Evolutionary conservation across 1,140 invertebrate genomes (phyloP), one percentile per base, ranked within the genome.

Genomic region (Musca vetustissima): DNA sequence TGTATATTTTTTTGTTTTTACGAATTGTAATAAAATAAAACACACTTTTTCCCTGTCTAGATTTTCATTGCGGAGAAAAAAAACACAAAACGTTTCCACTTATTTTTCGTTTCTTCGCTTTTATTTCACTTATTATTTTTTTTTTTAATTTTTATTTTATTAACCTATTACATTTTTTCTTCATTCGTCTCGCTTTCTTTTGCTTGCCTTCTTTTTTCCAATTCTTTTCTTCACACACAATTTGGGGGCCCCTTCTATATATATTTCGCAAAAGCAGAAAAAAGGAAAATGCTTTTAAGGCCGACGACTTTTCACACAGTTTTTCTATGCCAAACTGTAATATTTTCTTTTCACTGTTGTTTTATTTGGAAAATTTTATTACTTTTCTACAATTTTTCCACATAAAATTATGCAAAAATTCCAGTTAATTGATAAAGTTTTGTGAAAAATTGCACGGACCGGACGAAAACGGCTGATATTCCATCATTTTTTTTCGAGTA

Each of bases 371-470:
- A 11, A 36, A n/a, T 61, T 61, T 61, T 43, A 28, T 49, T 66
- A 4, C 25, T 66, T 17, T 22, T 17, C 15, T 66, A 24, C 1
- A 50, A 2, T 49, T 66, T 49, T 8, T 2, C 21, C 9, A 24
- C 15, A 66, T 21, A 66, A 66, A 50, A 43, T 52, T 48, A 25
- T 49, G 8, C 32, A 61, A 25, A 66, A 66, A 65, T 50, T 2
- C 32, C 17, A 21, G 17, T 52, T 36, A 61, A 36, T 43, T 61
- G 57, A 19, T 36, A 17, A 61, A 61, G 43, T 61, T 22, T 49
- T 48, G 21, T 66, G 64, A 66, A 66, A 49, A 66, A 49, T 52
- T 50, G 22, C 64, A 66, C 57, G 57, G 57, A n/a, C 57, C 24
- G 55, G 25, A 32, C 55, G 11, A 59, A 17, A 15, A 32, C 55